Base-by-base conservation (phyloP, 2,888 invertebrate genomes). In the Chydorus sphaericus region DNA sequence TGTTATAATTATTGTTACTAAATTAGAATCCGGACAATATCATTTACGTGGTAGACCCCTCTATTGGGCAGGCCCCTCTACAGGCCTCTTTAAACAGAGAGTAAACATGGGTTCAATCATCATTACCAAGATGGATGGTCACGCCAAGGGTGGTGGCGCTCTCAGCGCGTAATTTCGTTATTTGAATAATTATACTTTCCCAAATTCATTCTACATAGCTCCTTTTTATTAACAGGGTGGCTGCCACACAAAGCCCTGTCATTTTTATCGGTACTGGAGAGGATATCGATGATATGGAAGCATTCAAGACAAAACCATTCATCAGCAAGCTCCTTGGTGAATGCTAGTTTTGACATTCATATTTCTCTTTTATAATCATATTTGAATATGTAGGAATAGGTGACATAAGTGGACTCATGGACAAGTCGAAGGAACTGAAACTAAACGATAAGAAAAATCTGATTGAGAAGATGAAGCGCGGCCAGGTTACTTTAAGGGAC, bases 251-350 rank as follows among this genome's bases (percentile, higher is more conserved):
- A 65, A 94, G 94, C 78, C 98, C 98, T 18, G 92, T 98, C 31
- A 96, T 97, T 65, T 99, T 96, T 69, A 96, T 99, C 67, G 98
- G 98, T 70, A 98, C 97, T 11, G 98, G 98, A 63, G 98, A 98
- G 75, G 98, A 99, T 67, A 97, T 97, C 67, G 98, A 99, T 71
- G 97, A 99, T 68, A 79, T 98, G 66, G 98, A 98, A 71, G 82
- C 91, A 5, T 98, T 98, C 69, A 97, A 96, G 76, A 97, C 97
- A 1, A 96, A 97, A 71, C 97, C 98, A 1, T 98, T 98, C 69
- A 87, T 98, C 58, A 96, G 96, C 70, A 99, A 98, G 77, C 76
- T 99, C 54, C 75, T 98, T 55, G 94, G n/a, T n/a, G n/a, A n/a
- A n/a, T n/a, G n/a, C n/a, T n/a, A n/a, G n/a, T n/a, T n/a, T n/a